These are phyloP conservation scores for Flabesymbios commensalis DNA, from an alignment of 2,888 invertebrate genomes.

Conservation along the genomic window DNA sequence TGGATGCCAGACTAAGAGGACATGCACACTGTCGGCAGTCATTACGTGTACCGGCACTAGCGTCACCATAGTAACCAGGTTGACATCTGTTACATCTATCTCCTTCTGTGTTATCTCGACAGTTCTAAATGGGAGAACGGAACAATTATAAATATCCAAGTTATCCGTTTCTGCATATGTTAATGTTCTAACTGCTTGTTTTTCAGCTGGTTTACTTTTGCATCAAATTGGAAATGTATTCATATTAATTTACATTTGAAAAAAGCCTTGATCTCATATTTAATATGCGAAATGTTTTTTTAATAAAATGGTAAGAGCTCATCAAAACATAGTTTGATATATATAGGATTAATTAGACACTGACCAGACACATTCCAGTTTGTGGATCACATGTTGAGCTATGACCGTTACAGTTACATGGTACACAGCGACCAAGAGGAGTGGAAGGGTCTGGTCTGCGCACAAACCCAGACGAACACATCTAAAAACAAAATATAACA, in stretches of 20 bases:
- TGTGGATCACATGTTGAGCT: conserved; percentile 57
- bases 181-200: too few species aligned
- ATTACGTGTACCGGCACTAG: conserved; percentile 66
- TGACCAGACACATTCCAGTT: conserved; percentile 58
- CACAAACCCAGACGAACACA: conserved; percentile 44
- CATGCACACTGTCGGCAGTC: conserved; percentile 66
- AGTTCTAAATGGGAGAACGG: too few species aligned
- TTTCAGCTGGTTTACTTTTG: too few species aligned
- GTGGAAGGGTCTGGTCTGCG: conserved; percentile 42
- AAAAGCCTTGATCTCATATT: background rate
- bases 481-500: conserved; percentile 1
- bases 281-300: too few species aligned
- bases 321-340: too few species aligned
- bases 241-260: background rate
- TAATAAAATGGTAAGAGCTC: too few species aligned
- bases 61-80: conserved; percentile 75
- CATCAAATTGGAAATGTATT: background rate
- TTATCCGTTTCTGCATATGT: too few species aligned
- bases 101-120: conserved; percentile 86
- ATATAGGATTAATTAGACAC: too few species aligned
- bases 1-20: conserved; percentile 52
- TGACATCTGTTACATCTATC: conserved; percentile 82
- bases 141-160: too few species aligned
- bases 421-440: conserved; percentile 49
- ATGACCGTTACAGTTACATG: conserved; percentile 77